Conservation (phyloP, 2,888 invertebrate genomes). For the Drosophila engyochracea region DNA sequence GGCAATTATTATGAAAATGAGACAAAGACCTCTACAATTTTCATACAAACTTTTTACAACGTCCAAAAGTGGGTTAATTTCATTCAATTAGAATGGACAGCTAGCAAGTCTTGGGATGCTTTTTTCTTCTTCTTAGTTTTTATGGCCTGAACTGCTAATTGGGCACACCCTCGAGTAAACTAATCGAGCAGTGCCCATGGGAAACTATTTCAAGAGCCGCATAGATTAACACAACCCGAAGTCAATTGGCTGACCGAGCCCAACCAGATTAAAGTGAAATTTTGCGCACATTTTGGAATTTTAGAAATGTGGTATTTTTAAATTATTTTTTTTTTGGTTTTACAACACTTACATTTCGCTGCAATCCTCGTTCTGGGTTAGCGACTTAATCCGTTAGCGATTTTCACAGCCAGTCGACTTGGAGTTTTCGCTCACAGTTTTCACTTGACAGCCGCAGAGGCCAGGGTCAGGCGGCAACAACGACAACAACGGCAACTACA, state of each 20-base stretch:
- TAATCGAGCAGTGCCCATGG: slow-evolving; percentile 56
- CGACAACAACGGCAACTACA: slow-evolving; percentile 22
- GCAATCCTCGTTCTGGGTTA: slow-evolving; percentile 22
- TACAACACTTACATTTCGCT: slow-evolving; percentile 29
- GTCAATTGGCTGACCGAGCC: slow-evolving; percentile 16
- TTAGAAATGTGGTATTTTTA: slow-evolving; percentile 9
- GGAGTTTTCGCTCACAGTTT: slow-evolving; percentile 59
- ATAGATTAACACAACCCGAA: slow-evolving; percentile 52
- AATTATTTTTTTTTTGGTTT: neutral
- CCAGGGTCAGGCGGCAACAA: slow-evolving; percentile 42
- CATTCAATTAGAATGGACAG: slow-evolving; percentile 75
- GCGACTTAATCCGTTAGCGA: slow-evolving; percentile 45
- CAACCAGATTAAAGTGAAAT: slow-evolving; percentile 38
- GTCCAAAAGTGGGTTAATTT: slow-evolving; percentile 73
- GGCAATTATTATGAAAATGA: slow-evolving; percentile 68
- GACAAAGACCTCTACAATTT: slow-evolving; percentile 48
- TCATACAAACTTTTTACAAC: slow-evolving; percentile 47
- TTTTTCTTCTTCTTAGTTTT: slow-evolving; percentile 32
- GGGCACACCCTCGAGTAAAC: slow-evolving; percentile 57
- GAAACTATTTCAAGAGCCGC: slow-evolving; percentile 50
- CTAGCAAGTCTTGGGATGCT: slow-evolving; percentile 13
- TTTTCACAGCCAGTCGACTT: slow-evolving; percentile 43
- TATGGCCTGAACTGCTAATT: slow-evolving; percentile 64
- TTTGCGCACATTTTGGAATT: slow-evolving; percentile 28
- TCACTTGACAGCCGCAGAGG: slow-evolving; percentile 62